These are phyloP conservation scores for Trachelus stipa DNA, from an alignment of 2,888 invertebrate species.

Conservation along the genomic window DNA sequence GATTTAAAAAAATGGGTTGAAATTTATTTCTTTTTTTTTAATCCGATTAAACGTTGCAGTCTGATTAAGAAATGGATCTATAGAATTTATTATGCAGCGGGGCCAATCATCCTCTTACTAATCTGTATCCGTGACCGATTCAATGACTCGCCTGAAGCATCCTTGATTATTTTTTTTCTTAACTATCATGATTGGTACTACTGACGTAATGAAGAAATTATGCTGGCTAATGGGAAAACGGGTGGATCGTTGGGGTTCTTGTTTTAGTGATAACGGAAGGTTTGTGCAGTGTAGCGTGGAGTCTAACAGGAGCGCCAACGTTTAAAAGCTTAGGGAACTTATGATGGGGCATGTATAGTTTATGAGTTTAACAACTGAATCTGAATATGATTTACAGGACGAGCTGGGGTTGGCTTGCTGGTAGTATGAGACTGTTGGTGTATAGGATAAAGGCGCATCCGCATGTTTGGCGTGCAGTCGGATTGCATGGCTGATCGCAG, in stretches of 20 bases:
- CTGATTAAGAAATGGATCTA: not conserved
- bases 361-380: slow-evolving; percentile 49
- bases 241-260: not conserved
- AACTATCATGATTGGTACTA: not conserved
- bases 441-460: slow-evolving; percentile 16
- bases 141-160: not conserved
- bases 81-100: not conserved
- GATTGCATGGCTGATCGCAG: slow-evolving; percentile 40
- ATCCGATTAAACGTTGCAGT: not conserved
- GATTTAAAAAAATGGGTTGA: not conserved
- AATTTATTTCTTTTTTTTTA: not conserved
- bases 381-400: slow-evolving; percentile 52
- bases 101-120: not conserved
- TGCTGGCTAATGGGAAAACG: not conserved
- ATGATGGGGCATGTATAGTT: slow-evolving; percentile 28
- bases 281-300: slow-evolving; percentile 26
- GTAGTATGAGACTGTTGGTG: slow-evolving; percentile 24
- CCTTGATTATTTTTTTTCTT: not conserved
- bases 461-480: slow-evolving; percentile 35
- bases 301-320: slow-evolving; percentile 4
- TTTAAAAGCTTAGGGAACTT: slow-evolving; percentile 18
- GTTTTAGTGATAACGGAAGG: slow-evolving; percentile 9
- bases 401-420: slow-evolving; percentile 33
- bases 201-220: not conserved
- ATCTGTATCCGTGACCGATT: not conserved